Evolutionary conservation across 53 echinoderm and acorn worm genomes (phyloP).

Genomic region (Glandiceps talaboti): DNA sequence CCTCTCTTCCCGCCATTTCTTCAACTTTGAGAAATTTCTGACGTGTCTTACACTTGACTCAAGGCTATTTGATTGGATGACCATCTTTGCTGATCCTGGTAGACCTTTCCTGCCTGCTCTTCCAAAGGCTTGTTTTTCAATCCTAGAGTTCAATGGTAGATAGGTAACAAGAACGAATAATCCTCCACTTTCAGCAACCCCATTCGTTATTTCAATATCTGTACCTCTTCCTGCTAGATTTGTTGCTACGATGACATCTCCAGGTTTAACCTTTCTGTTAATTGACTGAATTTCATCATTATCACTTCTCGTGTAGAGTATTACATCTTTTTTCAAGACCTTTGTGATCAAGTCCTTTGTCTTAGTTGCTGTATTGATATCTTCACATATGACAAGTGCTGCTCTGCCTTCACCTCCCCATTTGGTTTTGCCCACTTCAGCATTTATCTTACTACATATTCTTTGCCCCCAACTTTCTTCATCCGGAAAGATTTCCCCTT

Average conservation of each 20-base stretch:
- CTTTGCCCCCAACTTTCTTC: neutral
- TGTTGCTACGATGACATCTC: constrained; percentile 2
- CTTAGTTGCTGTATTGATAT: constrained; percentile 5
- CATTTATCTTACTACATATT: constrained; percentile 1
- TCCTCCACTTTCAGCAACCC: constrained; percentile 5
- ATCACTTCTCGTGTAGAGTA: constrained; percentile 4
- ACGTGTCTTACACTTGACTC: neutral
- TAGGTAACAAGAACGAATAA: constrained; percentile 6
- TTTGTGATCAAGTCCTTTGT: neutral
- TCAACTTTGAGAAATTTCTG: neutral
- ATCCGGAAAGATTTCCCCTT: neutral
- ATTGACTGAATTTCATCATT: neutral
- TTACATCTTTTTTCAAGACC: neutral
- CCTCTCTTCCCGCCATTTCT: neutral
- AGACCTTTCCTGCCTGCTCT: constrained; percentile 6
- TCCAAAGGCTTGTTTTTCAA: constrained; percentile 10
- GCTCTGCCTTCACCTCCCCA: constrained; percentile 3
- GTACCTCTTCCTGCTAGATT: constrained; percentile 9
- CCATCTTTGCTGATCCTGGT: constrained; percentile 6
- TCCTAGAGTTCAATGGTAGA: constrained; percentile 3
- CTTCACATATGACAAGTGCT: constrained; percentile 9
- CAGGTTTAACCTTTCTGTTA: neutral
- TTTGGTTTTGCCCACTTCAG: neutral
- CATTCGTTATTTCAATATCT: constrained; percentile 4
- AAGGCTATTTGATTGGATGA: neutral